Evolutionary conservation across 1,140 invertebrate genomes (phyloP).

Genomic region (Glossosoma conforme): DNA sequence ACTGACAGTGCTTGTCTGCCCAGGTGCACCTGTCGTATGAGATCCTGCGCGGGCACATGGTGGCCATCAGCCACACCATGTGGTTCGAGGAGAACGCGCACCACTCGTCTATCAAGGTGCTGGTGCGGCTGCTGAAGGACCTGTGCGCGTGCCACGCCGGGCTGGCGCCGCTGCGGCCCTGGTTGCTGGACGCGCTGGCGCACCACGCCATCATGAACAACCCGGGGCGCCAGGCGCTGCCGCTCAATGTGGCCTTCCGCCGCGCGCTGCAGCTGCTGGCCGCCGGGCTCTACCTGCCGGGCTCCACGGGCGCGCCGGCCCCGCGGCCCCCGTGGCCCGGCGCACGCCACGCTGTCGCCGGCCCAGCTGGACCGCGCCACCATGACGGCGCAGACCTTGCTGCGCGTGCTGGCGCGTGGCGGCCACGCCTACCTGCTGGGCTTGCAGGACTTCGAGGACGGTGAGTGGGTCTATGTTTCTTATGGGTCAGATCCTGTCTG

Average conservation of each 20-base stretch:
- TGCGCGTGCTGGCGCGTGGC: conserved; percentile 85
- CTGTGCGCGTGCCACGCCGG: conserved; percentile 85
- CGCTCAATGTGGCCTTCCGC: conserved; percentile 84
- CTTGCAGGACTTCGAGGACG: conserved; percentile 56
- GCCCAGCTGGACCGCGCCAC: conserved; percentile 94
- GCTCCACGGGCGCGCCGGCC: conserved; percentile 90
- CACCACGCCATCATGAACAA: conserved; percentile 98
- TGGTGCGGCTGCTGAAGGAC: conserved; percentile 89
- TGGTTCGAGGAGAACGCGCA: conserved; percentile 99
- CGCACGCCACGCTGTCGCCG: conserved; percentile 87
- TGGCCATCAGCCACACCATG: conserved; percentile 88
- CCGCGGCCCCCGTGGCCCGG: conserved; percentile 79
- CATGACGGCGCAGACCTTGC: conserved; percentile 77
- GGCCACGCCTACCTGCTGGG: conserved; percentile 89
- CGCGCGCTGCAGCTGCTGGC: conserved; percentile 85
- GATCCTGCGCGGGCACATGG: conserved; percentile 81
- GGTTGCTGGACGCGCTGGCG: conserved; percentile 94
- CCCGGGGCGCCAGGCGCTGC: conserved; percentile 84
- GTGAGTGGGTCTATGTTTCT: no score
- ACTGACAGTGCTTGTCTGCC: no score
- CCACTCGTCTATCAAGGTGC: conserved; percentile 90
- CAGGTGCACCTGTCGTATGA: conserved; percentile 80
- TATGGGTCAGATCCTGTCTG: no score
- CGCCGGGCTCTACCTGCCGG: conserved; percentile 92
- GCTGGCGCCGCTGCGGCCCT: conserved; percentile 85